Evolutionary conservation across 2,113 vertebrate genomes (phyloP).

Genomic region (Epinephelus moara): DNA sequence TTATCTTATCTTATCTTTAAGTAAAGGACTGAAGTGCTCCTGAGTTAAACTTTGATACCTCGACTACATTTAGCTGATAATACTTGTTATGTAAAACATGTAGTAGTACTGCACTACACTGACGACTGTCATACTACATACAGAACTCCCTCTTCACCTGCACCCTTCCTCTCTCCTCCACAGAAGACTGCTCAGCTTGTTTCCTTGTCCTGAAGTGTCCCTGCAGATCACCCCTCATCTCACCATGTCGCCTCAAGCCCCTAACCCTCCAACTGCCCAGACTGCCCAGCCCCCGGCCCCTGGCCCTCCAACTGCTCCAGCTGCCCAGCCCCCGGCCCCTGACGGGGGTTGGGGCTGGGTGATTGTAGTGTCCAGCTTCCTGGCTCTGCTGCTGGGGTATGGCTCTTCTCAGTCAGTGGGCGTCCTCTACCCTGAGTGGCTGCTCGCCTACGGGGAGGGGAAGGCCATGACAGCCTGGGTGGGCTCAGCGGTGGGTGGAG

Average conservation of each 20-base stretch:
- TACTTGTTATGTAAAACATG: too few relatives aligned
- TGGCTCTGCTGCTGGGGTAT: slow-evolving; percentile 7
- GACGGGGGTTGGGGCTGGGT: not conserved
- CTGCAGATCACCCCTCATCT: not conserved
- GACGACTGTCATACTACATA: too few relatives aligned
- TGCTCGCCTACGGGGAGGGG: slow-evolving; percentile 5
- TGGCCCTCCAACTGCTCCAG: not conserved
- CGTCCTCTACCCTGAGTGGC: slow-evolving; percentile 11
- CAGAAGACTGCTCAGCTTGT: too few relatives aligned
- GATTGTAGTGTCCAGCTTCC: not conserved
- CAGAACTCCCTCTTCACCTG: too few relatives aligned
- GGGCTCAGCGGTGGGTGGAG: not conserved
- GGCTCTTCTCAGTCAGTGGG: not conserved
- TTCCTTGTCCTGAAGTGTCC: too few relatives aligned
- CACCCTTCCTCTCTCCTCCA: too few relatives aligned
- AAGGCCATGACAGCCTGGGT: not conserved
- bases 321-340: not conserved
- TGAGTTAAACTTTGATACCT: too few relatives aligned
- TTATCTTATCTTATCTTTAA: too few relatives aligned
- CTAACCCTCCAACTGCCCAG: too few relatives aligned
- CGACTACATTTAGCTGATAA: too few relatives aligned
- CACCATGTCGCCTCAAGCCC: not conserved
- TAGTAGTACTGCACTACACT: too few relatives aligned
- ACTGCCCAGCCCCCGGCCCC: not conserved
- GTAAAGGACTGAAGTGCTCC: too few relatives aligned